Percentiles rank a stretch among this genome's conserved stretches.
These are phyloP conservation scores for Dioctria rufipes DNA, from an alignment of 2,888 invertebrate species.

Conservation along the genomic window DNA sequence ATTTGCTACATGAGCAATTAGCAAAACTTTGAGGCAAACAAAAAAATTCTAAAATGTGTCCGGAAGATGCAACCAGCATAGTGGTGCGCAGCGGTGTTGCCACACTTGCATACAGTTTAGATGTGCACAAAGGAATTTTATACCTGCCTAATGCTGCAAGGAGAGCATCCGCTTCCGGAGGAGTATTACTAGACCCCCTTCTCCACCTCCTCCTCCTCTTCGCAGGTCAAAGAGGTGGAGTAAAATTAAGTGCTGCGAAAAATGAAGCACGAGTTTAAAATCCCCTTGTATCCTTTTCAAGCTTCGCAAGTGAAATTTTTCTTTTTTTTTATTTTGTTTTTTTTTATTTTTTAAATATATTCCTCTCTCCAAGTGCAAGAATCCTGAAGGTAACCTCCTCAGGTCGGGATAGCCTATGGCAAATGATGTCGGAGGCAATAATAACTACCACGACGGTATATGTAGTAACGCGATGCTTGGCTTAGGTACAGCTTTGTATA, in stretches of 20 bases:
- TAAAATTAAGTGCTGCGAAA: not conserved
- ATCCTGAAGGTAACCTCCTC: not conserved
- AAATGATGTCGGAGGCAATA: too few relatives aligned
- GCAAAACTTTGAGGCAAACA: slow-evolving; percentile 10
- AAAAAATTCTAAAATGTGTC: slow-evolving; percentile 25
- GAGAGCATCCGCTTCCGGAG: slow-evolving; percentile 1
- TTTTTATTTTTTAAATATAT: not conserved
- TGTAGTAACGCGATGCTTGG: slow-evolving; percentile 5
- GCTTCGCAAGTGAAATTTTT: not conserved
- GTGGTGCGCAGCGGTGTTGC: not conserved
- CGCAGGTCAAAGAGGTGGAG: not conserved
- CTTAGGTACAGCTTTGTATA: slow-evolving; percentile 19
- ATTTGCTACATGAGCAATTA: slow-evolving; percentile 50
- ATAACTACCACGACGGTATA: not conserved
- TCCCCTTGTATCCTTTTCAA: not conserved
- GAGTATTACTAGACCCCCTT: not conserved
- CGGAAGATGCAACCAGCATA: not conserved
- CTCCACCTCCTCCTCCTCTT: not conserved
- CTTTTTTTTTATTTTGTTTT: not conserved
- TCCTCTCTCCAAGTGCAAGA: not conserved
- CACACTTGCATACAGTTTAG: not conserved
- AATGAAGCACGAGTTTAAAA: not conserved
- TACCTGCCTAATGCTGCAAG: slow-evolving; percentile 14
- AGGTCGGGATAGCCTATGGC: slow-evolving; percentile 17
- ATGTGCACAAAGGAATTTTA: slow-evolving; percentile 12